These are phyloP conservation scores for Sardinella longiceps DNA, from an alignment of 2,797 vertebrate genomes.

Conservation along the genomic window DNA sequence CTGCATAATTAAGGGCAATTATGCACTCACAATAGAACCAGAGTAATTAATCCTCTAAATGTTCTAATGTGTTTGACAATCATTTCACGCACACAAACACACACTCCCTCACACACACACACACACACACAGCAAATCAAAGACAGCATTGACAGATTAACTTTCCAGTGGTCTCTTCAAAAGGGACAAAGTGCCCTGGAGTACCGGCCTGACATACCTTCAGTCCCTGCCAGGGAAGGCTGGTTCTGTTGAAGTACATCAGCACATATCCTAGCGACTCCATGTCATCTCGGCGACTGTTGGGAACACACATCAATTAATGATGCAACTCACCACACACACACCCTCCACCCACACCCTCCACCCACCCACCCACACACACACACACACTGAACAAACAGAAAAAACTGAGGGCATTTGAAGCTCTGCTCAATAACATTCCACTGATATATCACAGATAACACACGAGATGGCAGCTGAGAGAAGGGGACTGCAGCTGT, in stretches of 20 bases:
- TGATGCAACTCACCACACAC: background rate
- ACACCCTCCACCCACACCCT: background rate
- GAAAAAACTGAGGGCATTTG: background rate
- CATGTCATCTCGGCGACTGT: constrained; percentile 98
- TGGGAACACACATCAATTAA: constrained; percentile 37
- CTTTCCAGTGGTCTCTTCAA: background rate
- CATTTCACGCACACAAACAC: background rate
- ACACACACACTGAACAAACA: background rate
- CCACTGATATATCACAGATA: background rate
- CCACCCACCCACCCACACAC: no score
- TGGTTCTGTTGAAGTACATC: constrained; percentile 99
- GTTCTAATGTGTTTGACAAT: background rate
- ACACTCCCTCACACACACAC: background rate
- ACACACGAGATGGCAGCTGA: background rate
- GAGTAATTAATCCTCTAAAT: background rate
- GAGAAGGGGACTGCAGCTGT: background rate
- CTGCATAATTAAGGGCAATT: background rate
- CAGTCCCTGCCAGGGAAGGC: constrained; percentile 98
- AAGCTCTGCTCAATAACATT: background rate
- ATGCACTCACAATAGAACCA: background rate
- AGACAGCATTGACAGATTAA: no score
- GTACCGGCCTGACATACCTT: constrained; percentile 81
- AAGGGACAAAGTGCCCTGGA: constrained; percentile 29
- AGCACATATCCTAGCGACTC: constrained; percentile 99
- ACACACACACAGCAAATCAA: background rate